Conservation (phyloP, 2,113 vertebrate species). For the Calypte anna region DNA sequence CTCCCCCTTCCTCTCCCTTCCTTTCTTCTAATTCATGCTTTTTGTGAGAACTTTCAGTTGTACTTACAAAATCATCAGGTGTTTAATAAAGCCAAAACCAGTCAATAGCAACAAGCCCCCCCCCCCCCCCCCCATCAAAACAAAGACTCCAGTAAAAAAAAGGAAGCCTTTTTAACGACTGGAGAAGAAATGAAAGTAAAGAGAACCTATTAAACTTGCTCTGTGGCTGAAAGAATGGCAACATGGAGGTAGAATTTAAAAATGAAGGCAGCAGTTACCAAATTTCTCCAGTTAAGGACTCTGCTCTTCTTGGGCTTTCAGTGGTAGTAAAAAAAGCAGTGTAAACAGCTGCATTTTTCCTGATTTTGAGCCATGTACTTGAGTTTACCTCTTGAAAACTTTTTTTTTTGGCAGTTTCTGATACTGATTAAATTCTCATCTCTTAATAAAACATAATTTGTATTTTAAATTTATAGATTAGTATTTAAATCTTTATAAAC, state of each 20-base stretch:
- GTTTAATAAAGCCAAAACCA: neutral
- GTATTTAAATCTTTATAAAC: neutral
- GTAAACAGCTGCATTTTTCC: neutral
- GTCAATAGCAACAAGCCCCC: neutral
- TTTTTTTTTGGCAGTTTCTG: neutral
- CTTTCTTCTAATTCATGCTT: neutral
- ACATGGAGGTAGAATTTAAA: neutral
- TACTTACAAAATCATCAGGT: neutral
- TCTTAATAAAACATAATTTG: neutral
- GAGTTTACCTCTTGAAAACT: neutral
- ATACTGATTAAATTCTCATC: neutral
- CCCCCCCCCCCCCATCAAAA: fast-evolving
- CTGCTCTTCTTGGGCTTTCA: neutral
- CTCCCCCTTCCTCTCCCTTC: neutral
- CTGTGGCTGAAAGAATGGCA: neutral
- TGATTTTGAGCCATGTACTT: neutral
- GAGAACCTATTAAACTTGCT: neutral
- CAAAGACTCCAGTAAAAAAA: neutral
- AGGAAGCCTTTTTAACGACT: neutral
- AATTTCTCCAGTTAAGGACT: neutral
- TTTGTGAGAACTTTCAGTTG: neutral
- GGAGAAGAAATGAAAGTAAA: neutral
- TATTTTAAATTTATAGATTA: neutral
- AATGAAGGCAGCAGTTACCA: neutral
- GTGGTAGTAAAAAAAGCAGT: neutral